Conservation (phyloP, 2,797 vertebrate genomes). For the Coregonus sp. region DNA sequence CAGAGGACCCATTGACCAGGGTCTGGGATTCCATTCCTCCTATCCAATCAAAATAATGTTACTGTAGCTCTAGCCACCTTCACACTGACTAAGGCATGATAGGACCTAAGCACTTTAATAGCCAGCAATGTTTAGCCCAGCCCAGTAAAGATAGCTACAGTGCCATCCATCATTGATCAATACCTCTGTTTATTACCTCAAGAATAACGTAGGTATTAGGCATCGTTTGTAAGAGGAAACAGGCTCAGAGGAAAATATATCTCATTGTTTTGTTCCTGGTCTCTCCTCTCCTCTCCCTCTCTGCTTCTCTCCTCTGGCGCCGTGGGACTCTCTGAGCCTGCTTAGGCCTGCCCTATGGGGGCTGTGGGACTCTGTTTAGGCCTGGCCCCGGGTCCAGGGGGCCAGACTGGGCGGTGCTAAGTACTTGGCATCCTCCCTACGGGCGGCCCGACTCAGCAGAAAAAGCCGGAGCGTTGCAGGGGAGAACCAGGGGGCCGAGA, state of each 20-base stretch:
- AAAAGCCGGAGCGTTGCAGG: slow-evolving; percentile 18
- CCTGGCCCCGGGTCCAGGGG: slow-evolving; percentile 21
- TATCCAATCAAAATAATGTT: slow-evolving; percentile 7
- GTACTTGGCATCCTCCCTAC: slow-evolving; percentile 52
- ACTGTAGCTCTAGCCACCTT: neutral
- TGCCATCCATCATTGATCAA: neutral
- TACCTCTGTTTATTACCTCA: neutral
- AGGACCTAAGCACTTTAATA: neutral
- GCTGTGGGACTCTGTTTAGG: slow-evolving; percentile 38
- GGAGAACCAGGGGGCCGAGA: slow-evolving; percentile 17
- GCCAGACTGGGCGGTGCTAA: slow-evolving; percentile 51
- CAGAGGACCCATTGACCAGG: slow-evolving; percentile 11
- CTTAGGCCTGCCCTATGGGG: neutral
- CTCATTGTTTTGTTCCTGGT: neutral
- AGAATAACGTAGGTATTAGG: neutral
- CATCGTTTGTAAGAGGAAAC: neutral
- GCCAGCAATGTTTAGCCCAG: neutral
- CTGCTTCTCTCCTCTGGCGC: neutral
- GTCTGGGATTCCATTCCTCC: neutral
- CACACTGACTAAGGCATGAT: neutral
- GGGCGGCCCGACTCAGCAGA: slow-evolving; percentile 65
- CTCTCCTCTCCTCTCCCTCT: neutral
- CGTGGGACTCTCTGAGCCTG: neutral
- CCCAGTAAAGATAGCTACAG: neutral
- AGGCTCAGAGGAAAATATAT: neutral